These are phyloP conservation scores for Lerista edwardsae DNA, from an alignment of 2,797 vertebrate genomes.

Conservation along the genomic window DNA sequence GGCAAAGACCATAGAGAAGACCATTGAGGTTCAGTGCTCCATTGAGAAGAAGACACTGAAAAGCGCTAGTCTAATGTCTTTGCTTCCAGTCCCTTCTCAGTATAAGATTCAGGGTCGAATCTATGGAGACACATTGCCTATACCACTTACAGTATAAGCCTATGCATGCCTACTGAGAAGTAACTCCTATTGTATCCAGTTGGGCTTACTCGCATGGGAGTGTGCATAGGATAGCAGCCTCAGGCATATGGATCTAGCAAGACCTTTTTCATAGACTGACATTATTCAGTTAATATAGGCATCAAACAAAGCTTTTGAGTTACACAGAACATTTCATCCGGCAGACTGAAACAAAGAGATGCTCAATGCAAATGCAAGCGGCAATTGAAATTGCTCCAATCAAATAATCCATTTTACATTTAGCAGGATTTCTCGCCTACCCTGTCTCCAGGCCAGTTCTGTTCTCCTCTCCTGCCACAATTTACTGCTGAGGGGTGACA, in stretches of 20 bases:
- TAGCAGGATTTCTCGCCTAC: neutral
- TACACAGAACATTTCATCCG: neutral
- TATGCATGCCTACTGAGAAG: too few relatives aligned
- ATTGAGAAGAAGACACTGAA: too few relatives aligned
- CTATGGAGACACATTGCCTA: too few relatives aligned
- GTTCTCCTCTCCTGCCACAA: neutral
- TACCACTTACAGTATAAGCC: too few relatives aligned
- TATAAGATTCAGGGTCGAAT: neutral
- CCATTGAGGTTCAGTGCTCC: too few relatives aligned
- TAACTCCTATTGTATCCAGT: too few relatives aligned
- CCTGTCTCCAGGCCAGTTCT: neutral
- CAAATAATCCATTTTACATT: neutral
- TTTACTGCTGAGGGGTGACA: constrained; percentile 47
- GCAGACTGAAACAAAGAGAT: neutral
- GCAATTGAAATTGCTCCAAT: neutral
- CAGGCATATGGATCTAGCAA: neutral
- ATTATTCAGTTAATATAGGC: neutral
- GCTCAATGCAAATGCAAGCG: neutral
- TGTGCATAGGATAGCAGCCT: too few relatives aligned
- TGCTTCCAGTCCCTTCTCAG: neutral
- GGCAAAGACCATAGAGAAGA: too few relatives aligned
- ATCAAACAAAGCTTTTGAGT: neutral
- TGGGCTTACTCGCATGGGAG: too few relatives aligned
- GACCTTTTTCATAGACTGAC: neutral
- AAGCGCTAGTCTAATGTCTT: too few relatives aligned